Evolutionary conservation across 2,888 invertebrate species (phyloP).

Genomic region (Orchesellides sinensis): DNA sequence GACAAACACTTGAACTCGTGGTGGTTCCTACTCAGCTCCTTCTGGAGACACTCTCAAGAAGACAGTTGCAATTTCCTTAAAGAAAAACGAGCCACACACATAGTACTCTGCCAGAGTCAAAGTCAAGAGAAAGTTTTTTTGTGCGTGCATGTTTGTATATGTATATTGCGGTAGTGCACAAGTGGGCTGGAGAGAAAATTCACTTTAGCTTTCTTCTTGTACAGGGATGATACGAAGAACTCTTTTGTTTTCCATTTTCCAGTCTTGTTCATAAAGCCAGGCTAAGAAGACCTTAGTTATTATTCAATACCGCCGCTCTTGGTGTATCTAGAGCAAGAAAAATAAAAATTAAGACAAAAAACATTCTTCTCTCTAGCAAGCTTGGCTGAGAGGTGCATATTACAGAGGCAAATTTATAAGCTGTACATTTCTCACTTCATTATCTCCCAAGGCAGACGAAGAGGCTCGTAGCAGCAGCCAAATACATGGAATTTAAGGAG

Average conservation of each 20-base stretch:
- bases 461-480: too few relatives aligned
- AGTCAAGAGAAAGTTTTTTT: background rate
- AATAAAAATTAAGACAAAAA: background rate
- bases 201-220: background rate
- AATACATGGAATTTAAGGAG: slow-evolving; percentile 16
- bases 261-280: background rate
- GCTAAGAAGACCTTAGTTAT: slow-evolving; percentile 11
- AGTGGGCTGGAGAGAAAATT: background rate
- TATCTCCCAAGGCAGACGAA: slow-evolving; percentile 14
- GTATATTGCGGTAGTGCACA: too few relatives aligned
- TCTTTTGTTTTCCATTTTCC: background rate
- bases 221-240: background rate
- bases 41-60: too few relatives aligned
- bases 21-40: background rate
- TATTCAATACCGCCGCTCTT: background rate
- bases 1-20: background rate
- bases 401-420: slow-evolving; percentile 4
- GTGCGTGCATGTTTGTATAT: background rate
- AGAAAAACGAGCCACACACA: background rate
- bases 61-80: background rate
- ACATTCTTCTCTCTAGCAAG: background rate
- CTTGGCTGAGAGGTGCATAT: background rate
- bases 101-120: too few relatives aligned
- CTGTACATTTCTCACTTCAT: slow-evolving; percentile 45
- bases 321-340: background rate